Evolutionary conservation across 2,797 vertebrate genomes (phyloP).

Genomic region (Microtus obscurus): DNA sequence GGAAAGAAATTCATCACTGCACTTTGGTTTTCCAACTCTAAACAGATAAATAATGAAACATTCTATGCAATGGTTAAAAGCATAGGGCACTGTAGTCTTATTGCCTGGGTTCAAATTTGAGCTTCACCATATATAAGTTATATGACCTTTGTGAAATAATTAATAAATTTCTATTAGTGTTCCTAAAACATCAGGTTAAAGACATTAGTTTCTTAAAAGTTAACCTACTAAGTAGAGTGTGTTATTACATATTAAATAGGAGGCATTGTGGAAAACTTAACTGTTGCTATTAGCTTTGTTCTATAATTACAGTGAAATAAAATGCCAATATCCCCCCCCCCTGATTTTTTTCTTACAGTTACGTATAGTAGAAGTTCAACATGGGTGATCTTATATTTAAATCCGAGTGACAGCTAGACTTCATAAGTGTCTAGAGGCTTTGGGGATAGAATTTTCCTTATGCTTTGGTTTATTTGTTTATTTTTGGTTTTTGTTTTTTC

Average conservation of each 20-base stretch:
- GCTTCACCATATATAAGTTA: background rate
- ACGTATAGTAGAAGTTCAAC: background rate
- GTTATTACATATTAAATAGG: background rate
- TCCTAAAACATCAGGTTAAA: background rate
- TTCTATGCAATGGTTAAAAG: background rate
- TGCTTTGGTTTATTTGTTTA: background rate
- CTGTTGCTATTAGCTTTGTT: background rate
- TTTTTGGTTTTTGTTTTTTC: background rate
- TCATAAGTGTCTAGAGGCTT: background rate
- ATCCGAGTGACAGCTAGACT: background rate
- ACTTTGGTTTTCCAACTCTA: background rate
- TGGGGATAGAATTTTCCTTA: background rate
- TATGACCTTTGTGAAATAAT: background rate
- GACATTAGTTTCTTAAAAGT: background rate
- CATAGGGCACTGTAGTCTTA: background rate
- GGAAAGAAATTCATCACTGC: background rate
- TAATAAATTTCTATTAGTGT: background rate
- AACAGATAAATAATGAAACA: background rate
- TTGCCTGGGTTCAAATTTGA: background rate
- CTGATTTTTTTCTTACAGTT: background rate
- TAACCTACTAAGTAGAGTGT: background rate
- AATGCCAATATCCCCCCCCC: background rate
- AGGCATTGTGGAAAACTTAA: constrained; percentile 8
- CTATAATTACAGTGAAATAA: background rate
- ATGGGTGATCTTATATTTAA: background rate